Evolutionary conservation across 2,797 vertebrate genomes (phyloP), one percentile per base, ranked within the genome.

Genomic region (Neostethus bicornis): DNA sequence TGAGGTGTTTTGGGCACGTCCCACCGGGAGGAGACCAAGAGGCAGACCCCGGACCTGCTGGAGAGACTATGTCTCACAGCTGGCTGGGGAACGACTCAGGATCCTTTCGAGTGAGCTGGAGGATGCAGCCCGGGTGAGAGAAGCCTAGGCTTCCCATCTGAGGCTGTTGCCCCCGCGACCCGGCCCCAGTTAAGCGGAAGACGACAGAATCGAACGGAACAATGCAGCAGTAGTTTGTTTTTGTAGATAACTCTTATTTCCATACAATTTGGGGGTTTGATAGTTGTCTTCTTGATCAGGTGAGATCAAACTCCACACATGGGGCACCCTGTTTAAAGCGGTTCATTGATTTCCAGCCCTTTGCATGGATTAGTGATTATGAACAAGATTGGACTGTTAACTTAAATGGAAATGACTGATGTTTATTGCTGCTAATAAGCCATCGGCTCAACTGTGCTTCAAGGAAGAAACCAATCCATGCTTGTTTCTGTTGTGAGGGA

Each of bases 321-420:
- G 77, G 41, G 68, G 81, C 55, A 53, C 47, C 55, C 53, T 65
- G 64, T 79, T n/a, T 78, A 79, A 80, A 85, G 76, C 45, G 38
- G 61, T 19, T 45, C 77, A 86, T 80, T 82, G 83, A 88, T 90
- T 87, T 79, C 39, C 49, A 51, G 70, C 54, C 65, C 52, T 59
- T 55, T 79, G 68, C 62, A 57, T 80, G 77, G 80, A 82, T 71
- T 42, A 17, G 79, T 79, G 79, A 79, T 88, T 76, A 85, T 80
- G 81, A 88, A 77, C 65, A 50, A 26, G 58, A 81, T 68, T 70
- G 67, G 75, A 79, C 68, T 70, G 78, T 79, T 82, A 46, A 80
- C 81, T 70, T 87, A 87, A 89, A 87, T 81, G 58, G 72, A 89
- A 87, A 87, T 86, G 83, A 87, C 77, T 83, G 87, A 86, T 89